A percentile compares a stretch with the other conserved stretches of the same genome.
phyloP scores from a whole-genome alignment of 2,113 vertebrate species.

The Tursiops truncatus region DNA sequence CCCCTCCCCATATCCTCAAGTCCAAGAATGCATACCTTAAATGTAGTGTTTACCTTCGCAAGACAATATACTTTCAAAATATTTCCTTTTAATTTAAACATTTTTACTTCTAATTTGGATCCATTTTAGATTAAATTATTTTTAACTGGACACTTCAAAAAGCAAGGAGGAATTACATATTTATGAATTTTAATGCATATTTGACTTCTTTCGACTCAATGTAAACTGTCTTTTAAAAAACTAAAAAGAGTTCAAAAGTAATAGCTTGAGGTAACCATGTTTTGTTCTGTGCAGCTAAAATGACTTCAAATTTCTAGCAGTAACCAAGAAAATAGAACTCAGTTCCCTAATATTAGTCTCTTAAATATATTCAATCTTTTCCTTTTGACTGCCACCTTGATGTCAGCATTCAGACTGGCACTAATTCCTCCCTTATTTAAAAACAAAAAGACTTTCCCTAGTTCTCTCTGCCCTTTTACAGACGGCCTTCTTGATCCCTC shows the following conservation, averaged over 20 bases:
- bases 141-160: conserved; percentile 44
- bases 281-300: conserved; percentile 53
- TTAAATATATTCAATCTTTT: background rate
- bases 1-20: no score
- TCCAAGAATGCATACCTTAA: conserved; percentile 51
- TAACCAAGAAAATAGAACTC: conserved; percentile 28
- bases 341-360: background rate
- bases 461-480: background rate
- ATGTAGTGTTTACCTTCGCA: background rate
- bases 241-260: conserved; percentile 33
- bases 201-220: conserved; percentile 48
- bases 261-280: conserved; percentile 40
- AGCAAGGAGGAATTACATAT: conserved; percentile 49
- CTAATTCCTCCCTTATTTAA: background rate
- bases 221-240: conserved; percentile 57
- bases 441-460: background rate
- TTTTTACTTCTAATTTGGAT: background rate
- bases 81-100: conserved; percentile 57
- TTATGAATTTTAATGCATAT: conserved; percentile 58
- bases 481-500: background rate
- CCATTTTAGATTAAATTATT: conserved; percentile 52
- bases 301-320: conserved; percentile 21
- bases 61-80: conserved; percentile 66
- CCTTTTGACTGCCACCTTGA: background rate
- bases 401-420: background rate